These are phyloP conservation scores for Carterocephalus palaemon DNA, from an alignment of 2,888 invertebrate species.

Conservation along the genomic window DNA sequence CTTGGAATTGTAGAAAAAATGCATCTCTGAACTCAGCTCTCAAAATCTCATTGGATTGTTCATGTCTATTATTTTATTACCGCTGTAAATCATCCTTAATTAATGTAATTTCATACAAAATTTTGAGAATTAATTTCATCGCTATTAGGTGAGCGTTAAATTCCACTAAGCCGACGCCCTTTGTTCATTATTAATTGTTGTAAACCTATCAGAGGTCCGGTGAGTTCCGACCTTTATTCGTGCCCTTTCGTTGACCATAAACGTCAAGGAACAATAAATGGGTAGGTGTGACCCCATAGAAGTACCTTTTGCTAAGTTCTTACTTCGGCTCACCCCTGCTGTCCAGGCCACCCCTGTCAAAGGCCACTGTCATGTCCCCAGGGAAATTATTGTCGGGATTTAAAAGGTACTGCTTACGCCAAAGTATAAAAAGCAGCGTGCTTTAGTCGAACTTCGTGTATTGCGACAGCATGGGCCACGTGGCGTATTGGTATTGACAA, in stretches of 20 bases:
- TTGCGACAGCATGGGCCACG: conserved; percentile 63
- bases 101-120: conserved; percentile 25
- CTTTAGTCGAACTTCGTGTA: conserved; percentile 61
- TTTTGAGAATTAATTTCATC: conserved; percentile 24
- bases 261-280: conserved; percentile 74
- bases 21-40: too few relatives aligned
- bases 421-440: conserved; percentile 70
- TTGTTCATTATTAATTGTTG: conserved; percentile 55
- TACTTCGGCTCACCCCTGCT: conserved; percentile 60
- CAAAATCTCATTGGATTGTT: too few relatives aligned
- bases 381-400: conserved; percentile 80
- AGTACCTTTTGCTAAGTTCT: conserved; percentile 63
- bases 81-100: conserved; percentile 24
- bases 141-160: conserved; percentile 22
- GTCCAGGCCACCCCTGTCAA: conserved; percentile 74
- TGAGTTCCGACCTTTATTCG: conserved; percentile 58
- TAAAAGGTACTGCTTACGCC: conserved; percentile 76
- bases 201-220: conserved; percentile 48
- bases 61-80: conserved; percentile 26
- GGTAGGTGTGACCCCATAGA: conserved; percentile 65
- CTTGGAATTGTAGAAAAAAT: too few relatives aligned
- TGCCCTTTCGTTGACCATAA: conserved; percentile 75
- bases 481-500: conserved; percentile 39
- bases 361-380: conserved; percentile 65
- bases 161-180: conserved; percentile 14